Percentiles rank a stretch among this genome's conserved stretches.
Conservation (phyloP, 2,888 invertebrate species). For the Deilephila porcellus region DNA sequence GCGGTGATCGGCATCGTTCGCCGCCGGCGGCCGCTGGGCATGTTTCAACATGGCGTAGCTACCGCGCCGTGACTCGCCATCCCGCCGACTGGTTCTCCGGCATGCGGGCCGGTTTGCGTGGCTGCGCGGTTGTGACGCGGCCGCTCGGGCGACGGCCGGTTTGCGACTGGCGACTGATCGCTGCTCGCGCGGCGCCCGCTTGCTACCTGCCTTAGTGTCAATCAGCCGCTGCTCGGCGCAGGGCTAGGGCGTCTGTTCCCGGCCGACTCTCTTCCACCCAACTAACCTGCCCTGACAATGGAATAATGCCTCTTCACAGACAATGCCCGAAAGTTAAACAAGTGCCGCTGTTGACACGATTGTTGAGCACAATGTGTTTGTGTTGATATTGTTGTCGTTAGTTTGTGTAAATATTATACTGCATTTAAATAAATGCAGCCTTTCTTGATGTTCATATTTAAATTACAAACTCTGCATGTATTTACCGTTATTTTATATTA, state of each 20-base stretch:
- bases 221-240: constrained; percentile 59
- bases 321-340: constrained; percentile 28
- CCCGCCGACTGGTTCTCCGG: constrained; percentile 74
- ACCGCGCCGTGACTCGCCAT: constrained; percentile 75
- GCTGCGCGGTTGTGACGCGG: constrained; percentile 50
- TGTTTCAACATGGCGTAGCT: constrained; percentile 88
- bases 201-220: constrained; percentile 60
- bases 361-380: constrained; percentile 23
- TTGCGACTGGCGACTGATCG: constrained; percentile 58
- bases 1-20: constrained; percentile 81
- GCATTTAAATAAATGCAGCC: neutral
- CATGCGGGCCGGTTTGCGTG: constrained; percentile 66
- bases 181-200: constrained; percentile 36
- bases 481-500: no score
- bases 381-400: constrained; percentile 1
- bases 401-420: constrained; percentile 20
- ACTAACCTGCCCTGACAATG: constrained; percentile 60
- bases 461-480: neutral
- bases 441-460: neutral
- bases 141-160: constrained; percentile 64
- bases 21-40: constrained; percentile 86
- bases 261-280: constrained; percentile 34
- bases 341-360: constrained; percentile 25
- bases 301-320: constrained; percentile 51
- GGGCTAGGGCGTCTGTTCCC: constrained; percentile 33